A percentile compares a stretch with the other conserved stretches of the same genome.
Conservation (phyloP, 2,113 vertebrate genomes). For the Sinocyclocheilus anshuiensis region DNA sequence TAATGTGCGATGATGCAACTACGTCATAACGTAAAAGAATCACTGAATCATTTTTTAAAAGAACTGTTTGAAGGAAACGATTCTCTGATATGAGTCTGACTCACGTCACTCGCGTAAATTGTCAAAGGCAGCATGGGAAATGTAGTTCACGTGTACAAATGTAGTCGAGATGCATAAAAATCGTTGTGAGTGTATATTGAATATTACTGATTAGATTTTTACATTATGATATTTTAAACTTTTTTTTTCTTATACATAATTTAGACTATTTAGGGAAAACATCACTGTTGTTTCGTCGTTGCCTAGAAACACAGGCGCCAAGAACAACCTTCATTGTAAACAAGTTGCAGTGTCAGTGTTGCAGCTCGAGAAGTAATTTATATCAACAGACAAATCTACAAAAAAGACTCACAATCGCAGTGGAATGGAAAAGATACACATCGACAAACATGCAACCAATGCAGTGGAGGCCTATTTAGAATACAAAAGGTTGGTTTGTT, state of each 20-base stretch:
- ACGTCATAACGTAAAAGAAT: background rate
- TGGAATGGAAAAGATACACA: constrained; percentile 62
- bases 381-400: background rate
- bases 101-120: background rate
- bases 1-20: background rate
- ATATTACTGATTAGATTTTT: background rate
- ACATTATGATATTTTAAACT: background rate
- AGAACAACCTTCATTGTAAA: background rate
- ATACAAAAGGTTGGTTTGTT: constrained; percentile 79
- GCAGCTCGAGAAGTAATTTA: background rate
- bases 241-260: background rate
- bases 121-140: constrained; percentile 5
- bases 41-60: background rate
- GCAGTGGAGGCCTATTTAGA: constrained; percentile 83
- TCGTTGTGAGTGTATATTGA: background rate
- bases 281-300: background rate
- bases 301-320: constrained; percentile 21
- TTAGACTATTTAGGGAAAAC: background rate
- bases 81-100: background rate
- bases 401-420: background rate
- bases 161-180: background rate
- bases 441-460: constrained; percentile 61
- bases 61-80: background rate
- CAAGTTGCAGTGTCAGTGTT: background rate
- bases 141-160: background rate